Conservation (phyloP, 2,797 vertebrate genomes). For the Onychomys arenicola region DNA sequence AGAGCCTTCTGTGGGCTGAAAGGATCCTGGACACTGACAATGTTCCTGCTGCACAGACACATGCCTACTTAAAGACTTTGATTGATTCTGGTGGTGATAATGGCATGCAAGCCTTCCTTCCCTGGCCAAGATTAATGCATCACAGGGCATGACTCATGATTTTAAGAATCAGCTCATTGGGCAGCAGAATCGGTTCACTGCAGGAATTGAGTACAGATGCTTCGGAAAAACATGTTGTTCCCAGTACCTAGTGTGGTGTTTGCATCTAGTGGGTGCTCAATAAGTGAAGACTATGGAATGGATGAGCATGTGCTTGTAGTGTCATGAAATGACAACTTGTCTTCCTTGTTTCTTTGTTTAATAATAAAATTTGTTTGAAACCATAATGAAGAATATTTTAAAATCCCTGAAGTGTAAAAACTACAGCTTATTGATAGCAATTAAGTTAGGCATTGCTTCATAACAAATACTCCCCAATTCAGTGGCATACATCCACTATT, state of each 20-base stretch:
- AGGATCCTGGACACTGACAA: constrained; percentile 53
- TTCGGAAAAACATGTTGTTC: constrained; percentile 53
- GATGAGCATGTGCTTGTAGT: neutral
- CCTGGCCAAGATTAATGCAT: constrained; percentile 30
- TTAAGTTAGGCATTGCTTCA: neutral
- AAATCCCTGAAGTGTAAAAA: neutral
- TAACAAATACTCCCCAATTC: constrained; percentile 43
- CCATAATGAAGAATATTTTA: neutral
- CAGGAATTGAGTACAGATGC: constrained; percentile 57
- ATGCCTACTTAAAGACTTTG: constrained; percentile 70
- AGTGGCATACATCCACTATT: neutral
- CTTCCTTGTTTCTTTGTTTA: neutral
- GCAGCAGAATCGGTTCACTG: neutral
- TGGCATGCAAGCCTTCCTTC: constrained; percentile 44
- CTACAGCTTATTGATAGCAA: neutral
- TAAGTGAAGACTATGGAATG: neutral
- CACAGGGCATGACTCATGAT: constrained; percentile 30
- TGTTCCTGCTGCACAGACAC: constrained; percentile 66
- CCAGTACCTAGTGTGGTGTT: neutral
- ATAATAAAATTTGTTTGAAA: neutral
- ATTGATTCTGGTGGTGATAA: constrained; percentile 58
- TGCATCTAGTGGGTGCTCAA: constrained; percentile 55
- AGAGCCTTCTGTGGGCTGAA: constrained; percentile 49
- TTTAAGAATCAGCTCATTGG: constrained; percentile 55
- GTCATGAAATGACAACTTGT: neutral